Evolutionary conservation across 2,113 vertebrate species (phyloP).

Genomic region (Chloropsis cyanopogon): DNA sequence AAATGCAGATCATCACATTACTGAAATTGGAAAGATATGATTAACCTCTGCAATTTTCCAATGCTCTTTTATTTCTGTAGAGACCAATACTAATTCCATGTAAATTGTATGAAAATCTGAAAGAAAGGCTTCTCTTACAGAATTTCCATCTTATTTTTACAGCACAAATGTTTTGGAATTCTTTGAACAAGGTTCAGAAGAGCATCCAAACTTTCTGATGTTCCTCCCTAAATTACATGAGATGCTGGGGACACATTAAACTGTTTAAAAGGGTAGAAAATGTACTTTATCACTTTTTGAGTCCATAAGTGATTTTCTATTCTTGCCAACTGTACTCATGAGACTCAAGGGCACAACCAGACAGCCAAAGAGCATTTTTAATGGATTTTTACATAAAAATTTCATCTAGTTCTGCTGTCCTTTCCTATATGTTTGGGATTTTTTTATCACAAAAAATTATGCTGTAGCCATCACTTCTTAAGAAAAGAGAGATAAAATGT

Average conservation of each 20-base stretch:
- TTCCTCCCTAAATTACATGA: conserved; percentile 15
- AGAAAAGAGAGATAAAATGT: neutral
- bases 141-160: conserved; percentile 31
- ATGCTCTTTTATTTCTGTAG: neutral
- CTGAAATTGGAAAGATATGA: neutral
- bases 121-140: neutral
- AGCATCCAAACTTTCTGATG: conserved; percentile 40
- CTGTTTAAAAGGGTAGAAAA: conserved; percentile 45
- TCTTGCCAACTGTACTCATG: conserved; percentile 18
- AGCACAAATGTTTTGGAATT: neutral
- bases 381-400: neutral
- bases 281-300: conserved; percentile 43
- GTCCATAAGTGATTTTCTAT: neutral
- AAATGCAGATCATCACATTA: neutral
- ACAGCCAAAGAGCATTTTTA: conserved; percentile 7
- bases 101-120: neutral
- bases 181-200: conserved; percentile 22
- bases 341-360: conserved; percentile 31
- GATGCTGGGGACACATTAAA: conserved; percentile 30
- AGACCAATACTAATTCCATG: neutral
- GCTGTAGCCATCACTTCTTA: neutral
- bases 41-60: neutral
- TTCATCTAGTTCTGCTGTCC: neutral
- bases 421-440: neutral
- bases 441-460: neutral